Percentiles rank a stretch among this genome's conserved stretches.
Conservation (phyloP, 2,113 vertebrate genomes). For the Oreotrochilus melanogaster region DNA sequence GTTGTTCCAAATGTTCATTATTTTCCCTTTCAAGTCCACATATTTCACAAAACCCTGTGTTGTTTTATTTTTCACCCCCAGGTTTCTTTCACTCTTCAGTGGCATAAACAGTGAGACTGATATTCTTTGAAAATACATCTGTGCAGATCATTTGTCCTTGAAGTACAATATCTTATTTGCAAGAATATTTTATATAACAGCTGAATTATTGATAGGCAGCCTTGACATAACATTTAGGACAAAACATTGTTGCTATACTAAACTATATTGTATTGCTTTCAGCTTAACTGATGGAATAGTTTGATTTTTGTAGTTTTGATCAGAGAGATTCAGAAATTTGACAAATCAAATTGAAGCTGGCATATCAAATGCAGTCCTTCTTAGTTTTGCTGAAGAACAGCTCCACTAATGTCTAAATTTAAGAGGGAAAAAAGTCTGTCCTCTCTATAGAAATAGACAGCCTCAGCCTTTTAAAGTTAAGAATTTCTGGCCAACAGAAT, state of each 20-base stretch:
- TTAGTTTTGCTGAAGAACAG: neutral
- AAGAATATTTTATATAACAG: constrained; percentile 1
- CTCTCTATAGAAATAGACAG: neutral
- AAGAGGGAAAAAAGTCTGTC: neutral
- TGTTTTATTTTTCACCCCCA: neutral
- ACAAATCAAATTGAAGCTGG: neutral
- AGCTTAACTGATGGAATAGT: neutral
- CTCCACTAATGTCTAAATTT: neutral
- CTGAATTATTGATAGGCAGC: constrained; percentile 34
- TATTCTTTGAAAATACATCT: neutral
- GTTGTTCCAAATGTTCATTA: neutral
- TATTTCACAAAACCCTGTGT: neutral
- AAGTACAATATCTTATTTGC: neutral
- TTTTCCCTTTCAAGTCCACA: neutral
- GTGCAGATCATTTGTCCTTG: neutral
- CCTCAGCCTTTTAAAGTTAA: neutral
- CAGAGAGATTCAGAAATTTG: neutral
- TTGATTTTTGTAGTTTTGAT: neutral
- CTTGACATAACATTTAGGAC: neutral
- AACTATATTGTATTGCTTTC: neutral
- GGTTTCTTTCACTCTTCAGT: constrained; percentile 18
- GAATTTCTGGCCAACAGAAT: neutral
- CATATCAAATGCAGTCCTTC: neutral
- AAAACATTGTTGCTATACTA: neutral
- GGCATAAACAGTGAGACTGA: neutral